Percentiles rank a stretch among this genome's conserved stretches.
Evolutionary conservation across 2,113 vertebrate genomes (phyloP).

Genomic region (Eleginops maclovinus): DNA sequence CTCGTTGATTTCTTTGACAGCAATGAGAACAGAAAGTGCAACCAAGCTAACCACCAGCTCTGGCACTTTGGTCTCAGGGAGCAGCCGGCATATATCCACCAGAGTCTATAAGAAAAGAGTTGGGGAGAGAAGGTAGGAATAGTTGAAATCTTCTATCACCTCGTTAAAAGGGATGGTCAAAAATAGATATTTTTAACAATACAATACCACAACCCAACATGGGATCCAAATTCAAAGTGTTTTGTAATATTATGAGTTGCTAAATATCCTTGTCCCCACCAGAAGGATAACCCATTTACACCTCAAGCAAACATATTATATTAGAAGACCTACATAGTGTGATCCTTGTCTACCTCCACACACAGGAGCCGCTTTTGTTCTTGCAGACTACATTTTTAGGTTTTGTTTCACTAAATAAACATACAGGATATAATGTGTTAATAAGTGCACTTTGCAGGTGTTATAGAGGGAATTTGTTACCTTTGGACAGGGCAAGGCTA

Average conservation of each 20-base stretch:
- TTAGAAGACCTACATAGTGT: too few relatives aligned
- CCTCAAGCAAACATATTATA: not conserved
- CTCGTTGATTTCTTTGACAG: constrained; percentile 88
- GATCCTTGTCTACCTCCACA: too few relatives aligned
- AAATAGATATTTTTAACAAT: not conserved
- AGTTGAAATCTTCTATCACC: not conserved
- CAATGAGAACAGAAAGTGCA: constrained; percentile 84
- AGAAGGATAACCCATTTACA: not conserved
- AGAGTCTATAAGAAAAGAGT: constrained; percentile 79
- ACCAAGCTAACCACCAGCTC: constrained; percentile 87
- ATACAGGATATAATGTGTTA: too few relatives aligned
- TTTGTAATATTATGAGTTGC: not conserved
- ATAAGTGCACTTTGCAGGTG: too few relatives aligned
- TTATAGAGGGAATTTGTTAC: too few relatives aligned
- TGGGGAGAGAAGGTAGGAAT: not conserved
- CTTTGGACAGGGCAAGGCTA: too few relatives aligned
- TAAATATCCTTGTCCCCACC: not conserved
- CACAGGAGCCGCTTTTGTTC: too few relatives aligned
- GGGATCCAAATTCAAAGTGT: not conserved
- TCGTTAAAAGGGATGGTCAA: too few relatives aligned
- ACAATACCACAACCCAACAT: not conserved
- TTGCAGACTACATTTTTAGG: too few relatives aligned
- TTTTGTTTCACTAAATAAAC: too few relatives aligned
- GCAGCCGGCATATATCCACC: constrained; percentile 84
- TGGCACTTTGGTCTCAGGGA: constrained; percentile 83